phyloP scores from a whole-genome alignment of 2,797 vertebrate genomes.

The Eremophila alpestris region DNA sequence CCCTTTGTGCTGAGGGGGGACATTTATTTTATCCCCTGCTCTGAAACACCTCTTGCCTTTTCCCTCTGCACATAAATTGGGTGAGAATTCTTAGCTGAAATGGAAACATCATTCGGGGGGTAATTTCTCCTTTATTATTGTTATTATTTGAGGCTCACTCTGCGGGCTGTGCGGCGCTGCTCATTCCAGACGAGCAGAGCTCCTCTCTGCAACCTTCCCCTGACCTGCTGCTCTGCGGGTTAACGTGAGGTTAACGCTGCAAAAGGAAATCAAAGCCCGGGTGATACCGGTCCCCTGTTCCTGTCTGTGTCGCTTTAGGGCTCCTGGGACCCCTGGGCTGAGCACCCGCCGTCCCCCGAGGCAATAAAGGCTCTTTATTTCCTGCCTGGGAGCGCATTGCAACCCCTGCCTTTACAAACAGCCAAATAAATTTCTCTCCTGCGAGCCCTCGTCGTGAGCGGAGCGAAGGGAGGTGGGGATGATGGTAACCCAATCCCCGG shows the following conservation, averaged over 20 bases:
- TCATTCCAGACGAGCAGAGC: background rate
- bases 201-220: conserved; percentile 20
- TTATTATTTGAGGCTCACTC: background rate
- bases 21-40: background rate
- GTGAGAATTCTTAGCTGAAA: background rate
- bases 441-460: conserved; percentile 2
- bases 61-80: background rate
- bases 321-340: conserved; percentile 28
- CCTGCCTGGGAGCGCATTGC: conserved; percentile 42
- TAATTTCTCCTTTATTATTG: background rate
- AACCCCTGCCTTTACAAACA: background rate
- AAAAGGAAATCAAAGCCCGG: conserved; percentile 57
- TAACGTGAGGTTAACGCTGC: conserved; percentile 48
- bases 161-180: background rate
- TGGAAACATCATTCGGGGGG: background rate
- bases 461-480: conserved; percentile 28
- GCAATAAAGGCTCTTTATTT: conserved; percentile 54
- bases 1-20: background rate
- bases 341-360: conserved; percentile 16
- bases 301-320: conserved; percentile 41
- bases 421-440: conserved; percentile 24
- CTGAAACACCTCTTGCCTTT: background rate
- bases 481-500: conserved; percentile 39
- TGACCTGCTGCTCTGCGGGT: conserved; percentile 48
- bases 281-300: conserved; percentile 51